Evolutionary conservation across 2,113 vertebrate genomes (phyloP).

Genomic region (Himantopus leucocephalus): DNA sequence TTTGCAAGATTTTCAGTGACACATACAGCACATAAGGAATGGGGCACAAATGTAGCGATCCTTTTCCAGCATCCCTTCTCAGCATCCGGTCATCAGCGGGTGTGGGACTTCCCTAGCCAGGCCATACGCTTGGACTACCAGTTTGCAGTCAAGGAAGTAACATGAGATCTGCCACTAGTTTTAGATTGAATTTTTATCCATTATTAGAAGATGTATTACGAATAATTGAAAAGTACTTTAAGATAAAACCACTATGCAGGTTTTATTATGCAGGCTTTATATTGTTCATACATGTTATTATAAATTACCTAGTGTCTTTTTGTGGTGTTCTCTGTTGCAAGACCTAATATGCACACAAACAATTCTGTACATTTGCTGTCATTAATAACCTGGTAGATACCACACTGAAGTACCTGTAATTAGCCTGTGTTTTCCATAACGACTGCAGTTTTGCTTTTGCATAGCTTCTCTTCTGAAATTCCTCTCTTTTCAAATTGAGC

Average conservation of each 20-base stretch:
- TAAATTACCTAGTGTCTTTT: background rate
- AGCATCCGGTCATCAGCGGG: background rate
- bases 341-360: background rate
- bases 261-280: background rate
- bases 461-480: background rate
- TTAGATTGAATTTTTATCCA: background rate
- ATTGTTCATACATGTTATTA: fast-evolving
- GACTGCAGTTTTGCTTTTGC: background rate
- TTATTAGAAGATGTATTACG: background rate
- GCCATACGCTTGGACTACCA: background rate
- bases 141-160: background rate
- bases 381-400: background rate
- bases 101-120: background rate
- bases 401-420: background rate
- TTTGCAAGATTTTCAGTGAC: background rate
- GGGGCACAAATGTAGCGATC: background rate
- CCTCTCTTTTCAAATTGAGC: background rate
- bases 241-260: background rate
- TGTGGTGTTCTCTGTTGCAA: background rate
- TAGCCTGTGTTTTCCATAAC: background rate
- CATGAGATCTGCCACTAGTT: background rate
- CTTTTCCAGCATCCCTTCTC: background rate
- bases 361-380: background rate
- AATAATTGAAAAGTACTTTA: background rate
- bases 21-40: background rate